A percentile compares a stretch with the other conserved stretches of the same genome.
Conservation (phyloP, 2,113 vertebrate species). For the Thryonomys swinderianus region DNA sequence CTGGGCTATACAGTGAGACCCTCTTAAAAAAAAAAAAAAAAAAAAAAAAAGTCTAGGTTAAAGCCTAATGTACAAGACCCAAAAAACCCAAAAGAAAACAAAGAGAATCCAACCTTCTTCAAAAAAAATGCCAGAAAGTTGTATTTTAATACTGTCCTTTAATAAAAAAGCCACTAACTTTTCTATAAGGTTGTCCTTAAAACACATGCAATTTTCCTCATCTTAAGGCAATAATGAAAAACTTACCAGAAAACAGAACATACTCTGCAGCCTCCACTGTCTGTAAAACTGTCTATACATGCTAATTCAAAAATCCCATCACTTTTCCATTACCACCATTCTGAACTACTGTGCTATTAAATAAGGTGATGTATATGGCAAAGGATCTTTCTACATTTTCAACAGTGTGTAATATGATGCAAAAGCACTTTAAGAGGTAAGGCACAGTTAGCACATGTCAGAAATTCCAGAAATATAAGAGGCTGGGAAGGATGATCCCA, state of each 20-base stretch:
- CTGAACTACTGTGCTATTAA: background rate
- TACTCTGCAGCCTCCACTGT: background rate
- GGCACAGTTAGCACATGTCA: background rate
- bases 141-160: background rate
- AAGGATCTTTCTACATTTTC: background rate
- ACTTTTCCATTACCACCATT: background rate
- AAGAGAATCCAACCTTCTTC: background rate
- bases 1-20: background rate
- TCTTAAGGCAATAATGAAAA: background rate
- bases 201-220: background rate
- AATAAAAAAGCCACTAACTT: constrained; percentile 17
- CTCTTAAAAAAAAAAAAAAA: no score
- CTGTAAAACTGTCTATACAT: background rate
- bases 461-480: background rate
- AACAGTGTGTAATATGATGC: background rate
- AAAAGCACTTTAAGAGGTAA: background rate
- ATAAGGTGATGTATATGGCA: background rate
- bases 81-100: background rate
- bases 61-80: background rate
- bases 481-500: background rate
- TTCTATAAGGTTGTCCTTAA: background rate
- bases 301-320: background rate
- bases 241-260: background rate
- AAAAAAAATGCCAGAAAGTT: background rate
- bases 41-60: no score